Evolutionary conservation across 2,888 invertebrate species (phyloP), one percentile per base, ranked within the genome.

Genomic region (Mystacides longicornis): DNA sequence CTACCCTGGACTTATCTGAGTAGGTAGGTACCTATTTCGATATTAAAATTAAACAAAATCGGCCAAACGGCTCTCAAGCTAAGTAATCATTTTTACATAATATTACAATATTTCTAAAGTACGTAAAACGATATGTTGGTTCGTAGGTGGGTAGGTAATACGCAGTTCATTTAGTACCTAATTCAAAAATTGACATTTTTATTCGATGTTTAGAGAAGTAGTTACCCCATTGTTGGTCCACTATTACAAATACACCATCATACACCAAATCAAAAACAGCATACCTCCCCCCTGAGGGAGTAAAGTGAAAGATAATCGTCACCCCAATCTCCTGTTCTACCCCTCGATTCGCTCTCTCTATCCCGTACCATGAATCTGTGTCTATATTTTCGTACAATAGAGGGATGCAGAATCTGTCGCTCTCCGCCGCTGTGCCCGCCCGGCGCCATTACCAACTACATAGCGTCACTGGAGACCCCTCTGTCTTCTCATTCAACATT

Each of bases 281-380:
- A 37, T n/a, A 37, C 37, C 37, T 16, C 14, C 37, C 37, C 37
- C 37, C 37, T 37, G 37, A 4, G 37, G 37, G 37, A 16, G 37
- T 37, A 54, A 60, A 58, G 58, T 60, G 58, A 60, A 58, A 60
- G 60, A 60, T 60, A 60, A 60, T 60, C 60, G 58, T 21, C 55
- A 51, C 49, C 51, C 51, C 33, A 27, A 16, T 19, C 54, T 23
- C 54, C 46, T 33, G 22, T 33, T 18, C 16, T n/a, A 31, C 43
- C 46, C 37, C 19, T 16, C 37, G 5, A 27, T 11, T 7, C 27
- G 27, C 27, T 27, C 27, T 27, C 27, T 23, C 27, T 19, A 16
- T 43, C 22, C 19, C 16, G 27, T 27, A 7, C n/a, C 37, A 37
- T 37, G 37, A n/a, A 3, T 37, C n/a, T 37, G 16, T 14, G 37